A percentile compares a stretch with the other conserved stretches of the same genome.
Conservation (phyloP, 2,113 vertebrate genomes). For the Pteruthius melanotis region DNA sequence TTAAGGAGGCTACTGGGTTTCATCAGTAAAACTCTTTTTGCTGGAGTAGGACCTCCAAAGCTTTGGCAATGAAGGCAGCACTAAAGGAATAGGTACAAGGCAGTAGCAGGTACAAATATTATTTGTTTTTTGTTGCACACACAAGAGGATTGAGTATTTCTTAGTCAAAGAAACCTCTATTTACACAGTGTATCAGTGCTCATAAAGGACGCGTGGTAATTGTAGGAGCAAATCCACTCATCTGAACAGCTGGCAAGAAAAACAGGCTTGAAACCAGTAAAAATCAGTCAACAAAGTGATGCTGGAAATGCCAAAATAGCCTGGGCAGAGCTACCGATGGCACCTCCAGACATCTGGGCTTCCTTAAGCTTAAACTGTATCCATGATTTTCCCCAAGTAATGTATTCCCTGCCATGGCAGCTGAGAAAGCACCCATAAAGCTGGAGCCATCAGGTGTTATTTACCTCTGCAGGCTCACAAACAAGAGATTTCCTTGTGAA, state of each 20-base stretch:
- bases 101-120: neutral
- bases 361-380: neutral
- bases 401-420: neutral
- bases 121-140: neutral
- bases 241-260: neutral
- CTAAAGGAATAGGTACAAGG: neutral
- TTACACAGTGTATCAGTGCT: neutral
- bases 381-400: neutral
- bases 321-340: neutral
- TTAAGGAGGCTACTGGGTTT: neutral
- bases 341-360: neutral
- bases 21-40: neutral
- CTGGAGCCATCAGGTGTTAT: neutral
- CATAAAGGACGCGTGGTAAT: neutral
- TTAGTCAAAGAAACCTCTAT: neutral
- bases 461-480: neutral
- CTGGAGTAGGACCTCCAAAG: accelerated
- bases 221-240: neutral
- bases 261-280: neutral
- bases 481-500: neutral
- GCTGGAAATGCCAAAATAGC: neutral
- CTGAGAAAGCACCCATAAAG: neutral
- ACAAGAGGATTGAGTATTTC: neutral
- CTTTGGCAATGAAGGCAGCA: neutral
- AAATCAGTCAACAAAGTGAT: neutral